Conservation (phyloP, 2,113 vertebrate species). For the Coptodon rendalli region DNA sequence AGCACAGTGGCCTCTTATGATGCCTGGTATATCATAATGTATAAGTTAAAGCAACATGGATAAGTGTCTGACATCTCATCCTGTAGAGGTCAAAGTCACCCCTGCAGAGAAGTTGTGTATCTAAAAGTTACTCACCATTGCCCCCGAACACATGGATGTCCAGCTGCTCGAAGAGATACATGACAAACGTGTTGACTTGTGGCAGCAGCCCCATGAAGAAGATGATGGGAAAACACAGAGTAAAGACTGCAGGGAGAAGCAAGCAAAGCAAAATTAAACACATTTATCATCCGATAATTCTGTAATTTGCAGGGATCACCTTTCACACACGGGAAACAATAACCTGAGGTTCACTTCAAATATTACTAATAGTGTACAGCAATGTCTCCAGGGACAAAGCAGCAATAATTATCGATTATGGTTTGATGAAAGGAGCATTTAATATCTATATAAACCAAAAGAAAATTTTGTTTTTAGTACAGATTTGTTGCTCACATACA, state of each 20-base stretch:
- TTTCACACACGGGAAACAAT: not conserved
- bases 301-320: not conserved
- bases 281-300: not conserved
- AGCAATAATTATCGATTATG: not conserved
- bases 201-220: conserved; percentile 97
- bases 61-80: not conserved
- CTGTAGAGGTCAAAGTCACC: not conserved
- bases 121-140: conserved; percentile 79
- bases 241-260: conserved; percentile 80
- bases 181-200: conserved; percentile 98
- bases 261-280: not conserved
- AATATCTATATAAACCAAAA: not conserved
- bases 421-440: not conserved
- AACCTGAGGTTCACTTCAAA: not conserved
- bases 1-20: not conserved
- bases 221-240: conserved; percentile 92
- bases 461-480: not conserved
- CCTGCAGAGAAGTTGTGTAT: not conserved
- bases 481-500: not conserved
- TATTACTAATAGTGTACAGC: not conserved
- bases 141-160: conserved; percentile 98
- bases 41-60: not conserved
- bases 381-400: not conserved
- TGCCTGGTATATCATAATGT: not conserved
- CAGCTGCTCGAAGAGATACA: conserved; percentile 98